phyloP scores from a whole-genome alignment of 2,888 invertebrate species.

The Amiota communis region DNA sequence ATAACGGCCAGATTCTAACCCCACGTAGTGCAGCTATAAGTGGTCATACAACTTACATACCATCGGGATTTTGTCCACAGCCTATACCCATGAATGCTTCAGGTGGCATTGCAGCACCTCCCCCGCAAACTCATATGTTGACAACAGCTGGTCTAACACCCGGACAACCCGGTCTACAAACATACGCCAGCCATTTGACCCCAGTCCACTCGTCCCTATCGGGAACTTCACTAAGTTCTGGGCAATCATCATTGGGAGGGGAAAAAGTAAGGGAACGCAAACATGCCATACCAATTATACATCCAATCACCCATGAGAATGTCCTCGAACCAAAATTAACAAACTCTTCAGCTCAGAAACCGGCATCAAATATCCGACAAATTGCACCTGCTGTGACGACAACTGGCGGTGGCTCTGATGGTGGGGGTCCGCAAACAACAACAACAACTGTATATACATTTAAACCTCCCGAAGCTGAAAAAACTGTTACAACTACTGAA shows the following conservation, averaged over 20 bases:
- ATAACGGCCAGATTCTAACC: constrained; percentile 49
- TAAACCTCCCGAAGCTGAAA: too few species aligned
- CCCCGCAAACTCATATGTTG: constrained; percentile 43
- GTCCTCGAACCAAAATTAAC: constrained; percentile 59
- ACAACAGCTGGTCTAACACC: constrained; percentile 46
- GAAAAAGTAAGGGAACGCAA: constrained; percentile 58
- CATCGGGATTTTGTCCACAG: constrained; percentile 56
- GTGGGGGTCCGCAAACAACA: constrained; percentile 24
- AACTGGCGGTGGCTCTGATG: too few species aligned
- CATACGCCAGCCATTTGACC: constrained; percentile 40
- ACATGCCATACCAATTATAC: constrained; percentile 70
- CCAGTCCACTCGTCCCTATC: constrained; percentile 39
- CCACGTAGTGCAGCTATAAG: constrained; percentile 52
- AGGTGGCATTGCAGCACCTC: constrained; percentile 40
- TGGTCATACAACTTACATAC: constrained; percentile 54
- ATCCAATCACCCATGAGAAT: constrained; percentile 69
- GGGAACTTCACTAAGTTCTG: constrained; percentile 36
- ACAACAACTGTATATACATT: too few species aligned
- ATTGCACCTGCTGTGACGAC: constrained; percentile 35
- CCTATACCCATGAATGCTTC: constrained; percentile 50
- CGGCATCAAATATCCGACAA: constrained; percentile 38
- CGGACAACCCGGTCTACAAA: constrained; percentile 41
- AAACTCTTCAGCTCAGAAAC: constrained; percentile 51
- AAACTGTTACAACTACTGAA: neutral
- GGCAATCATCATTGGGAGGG: neutral